Evolutionary conservation across 2,888 invertebrate genomes (phyloP), one percentile per base, ranked within the genome.

Genomic region (Apomyelois bistriatella): DNA sequence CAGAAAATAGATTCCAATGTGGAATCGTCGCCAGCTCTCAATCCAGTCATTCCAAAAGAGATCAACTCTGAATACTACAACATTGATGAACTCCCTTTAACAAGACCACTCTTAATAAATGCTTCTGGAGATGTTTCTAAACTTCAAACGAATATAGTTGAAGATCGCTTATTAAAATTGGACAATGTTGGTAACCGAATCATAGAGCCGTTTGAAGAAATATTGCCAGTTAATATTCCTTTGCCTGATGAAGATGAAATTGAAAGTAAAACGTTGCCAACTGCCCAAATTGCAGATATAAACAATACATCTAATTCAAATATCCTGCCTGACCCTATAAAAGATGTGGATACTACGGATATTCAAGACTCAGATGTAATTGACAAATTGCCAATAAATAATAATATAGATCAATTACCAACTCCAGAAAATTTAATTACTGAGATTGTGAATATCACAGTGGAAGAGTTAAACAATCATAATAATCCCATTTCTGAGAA

Each of bases 161-260:
- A 46, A 16, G 13, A 4, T 1, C 22, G 22, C 22, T 5, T 5
- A 5, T 22, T 5, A 5, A 22, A 22, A 22, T 3, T 22, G 2
- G 22, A 22, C 22, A 15, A 16, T 13, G 46, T 32, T 5, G n/a
- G 1, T 9, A 16, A 32, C 12, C n/a, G 12, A 22, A 15, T n/a
- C n/a, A n/a, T 15, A 3, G 13, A 22, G 8, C 7, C 28, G 6
- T 8, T 15, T 38, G 30, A 49, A n/a, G 47, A 58, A 13, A 49
- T 54, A 48, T 30, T 61, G 30, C 72, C 75, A 47, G 67, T 64
- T 53, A 68, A 79, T 60, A 58, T 76, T 56, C 73, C 76, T 52
- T 65, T 82, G 53, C 78, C 81, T 51, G 74, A 78, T 71, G 80
- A 79, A 55, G 74, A 79, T 63, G 74, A 79, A 42, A 51, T 70